Conservation (phyloP, 2,888 invertebrate species). For the Polyommatus icarus region DNA sequence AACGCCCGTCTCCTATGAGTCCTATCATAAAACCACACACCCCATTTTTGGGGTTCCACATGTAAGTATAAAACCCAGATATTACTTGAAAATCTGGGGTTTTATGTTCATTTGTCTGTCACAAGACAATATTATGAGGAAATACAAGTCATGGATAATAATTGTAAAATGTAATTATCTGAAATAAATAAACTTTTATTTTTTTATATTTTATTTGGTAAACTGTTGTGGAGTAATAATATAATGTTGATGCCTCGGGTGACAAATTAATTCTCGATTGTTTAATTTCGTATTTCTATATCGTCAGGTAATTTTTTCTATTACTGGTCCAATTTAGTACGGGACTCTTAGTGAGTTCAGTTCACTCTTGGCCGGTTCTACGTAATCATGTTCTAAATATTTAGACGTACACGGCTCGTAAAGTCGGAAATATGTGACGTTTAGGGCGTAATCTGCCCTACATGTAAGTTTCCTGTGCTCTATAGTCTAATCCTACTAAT, state of each 20-base stretch:
- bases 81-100: background rate
- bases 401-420: constrained; percentile 40
- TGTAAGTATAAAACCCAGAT: background rate
- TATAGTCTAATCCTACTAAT: background rate
- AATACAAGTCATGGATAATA: no score
- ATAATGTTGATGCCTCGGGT: no score
- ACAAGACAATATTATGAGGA: no score
- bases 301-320: no score
- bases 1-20: background rate
- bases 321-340: no score
- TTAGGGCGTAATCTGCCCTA: background rate
- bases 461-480: background rate
- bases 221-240: no score
- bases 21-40: constrained; percentile 3
- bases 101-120: background rate
- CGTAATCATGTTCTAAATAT: constrained; percentile 41
- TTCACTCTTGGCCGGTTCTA: background rate
- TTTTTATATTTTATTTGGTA: no score
- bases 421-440: constrained; percentile 41
- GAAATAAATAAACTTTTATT: no score
- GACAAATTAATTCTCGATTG: no score
- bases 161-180: no score
- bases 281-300: no score
- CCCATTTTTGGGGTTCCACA: background rate
- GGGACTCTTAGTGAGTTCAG: background rate